Conservation (phyloP, 2,113 vertebrate species). For the Collichthys lucidus region DNA sequence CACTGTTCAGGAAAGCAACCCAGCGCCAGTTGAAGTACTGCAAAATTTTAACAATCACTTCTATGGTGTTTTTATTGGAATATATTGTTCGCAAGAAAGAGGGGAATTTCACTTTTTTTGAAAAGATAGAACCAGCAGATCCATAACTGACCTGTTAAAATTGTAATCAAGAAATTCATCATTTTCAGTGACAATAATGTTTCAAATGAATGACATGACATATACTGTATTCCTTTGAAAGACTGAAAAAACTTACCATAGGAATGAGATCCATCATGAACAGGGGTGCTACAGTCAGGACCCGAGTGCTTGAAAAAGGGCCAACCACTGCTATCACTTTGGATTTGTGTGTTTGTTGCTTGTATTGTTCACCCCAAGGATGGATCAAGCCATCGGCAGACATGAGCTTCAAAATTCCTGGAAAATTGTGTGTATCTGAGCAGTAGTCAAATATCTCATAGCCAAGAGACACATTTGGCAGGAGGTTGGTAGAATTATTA, state of each 20-base stretch:
- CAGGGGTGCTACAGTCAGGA: conserved; percentile 74
- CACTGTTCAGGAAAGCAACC: conserved; percentile 83
- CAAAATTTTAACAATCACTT: conserved; percentile 82
- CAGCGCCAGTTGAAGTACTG: conserved; percentile 85
- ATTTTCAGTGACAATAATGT: neutral
- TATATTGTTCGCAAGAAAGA: conserved; percentile 87
- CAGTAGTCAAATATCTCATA: conserved; percentile 88
- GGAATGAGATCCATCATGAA: conserved; percentile 85
- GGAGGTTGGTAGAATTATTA: conserved; percentile 87
- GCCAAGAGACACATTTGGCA: conserved; percentile 87
- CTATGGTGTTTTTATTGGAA: conserved; percentile 78
- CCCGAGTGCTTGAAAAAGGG: conserved; percentile 69
- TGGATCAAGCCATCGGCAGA: conserved; percentile 58
- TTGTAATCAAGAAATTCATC: neutral
- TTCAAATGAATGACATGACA: neutral
- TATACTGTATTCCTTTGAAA: neutral
- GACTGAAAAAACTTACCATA: conserved; percentile 76
- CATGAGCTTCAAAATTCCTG: conserved; percentile 70
- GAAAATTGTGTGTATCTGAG: conserved; percentile 73
- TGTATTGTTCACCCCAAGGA: conserved; percentile 10
- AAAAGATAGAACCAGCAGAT: conserved; percentile 73
- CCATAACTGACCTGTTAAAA: conserved; percentile 86
- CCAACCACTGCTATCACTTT: conserved; percentile 79
- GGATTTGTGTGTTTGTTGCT: neutral
- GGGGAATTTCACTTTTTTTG: conserved; percentile 77